Base-by-base conservation (phyloP, 2,797 vertebrate species). In the Myoxocephalus aenaeus region DNA sequence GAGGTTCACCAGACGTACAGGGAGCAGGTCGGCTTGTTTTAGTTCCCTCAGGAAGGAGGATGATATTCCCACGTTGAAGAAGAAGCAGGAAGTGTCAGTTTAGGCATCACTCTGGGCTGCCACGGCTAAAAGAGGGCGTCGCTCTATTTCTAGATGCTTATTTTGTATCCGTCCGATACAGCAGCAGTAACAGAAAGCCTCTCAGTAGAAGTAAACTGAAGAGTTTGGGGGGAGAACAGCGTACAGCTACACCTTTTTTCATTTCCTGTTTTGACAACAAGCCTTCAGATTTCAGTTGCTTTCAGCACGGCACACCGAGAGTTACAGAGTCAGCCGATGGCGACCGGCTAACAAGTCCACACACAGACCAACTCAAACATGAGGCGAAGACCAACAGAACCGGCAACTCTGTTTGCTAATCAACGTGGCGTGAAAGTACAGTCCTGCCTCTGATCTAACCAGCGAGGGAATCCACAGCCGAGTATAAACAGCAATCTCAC, bases 401-500 rank as follows among this genome's bases (percentile, higher is more conserved):
- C 70, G 58, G 20, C 46, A 65, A 29, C 38, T 70, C 7, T 64
- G 10, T 63, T n/a, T 70, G 22, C 65, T 13, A 6, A 59, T 29
- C 48, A 58, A 12, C 3, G 2, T 15, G 36, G 40, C 48, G 48
- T 63, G 11, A 22, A 9, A 64, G 53, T 32, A 27, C 4, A 65
- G 61, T 32, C 58, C 46, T 70, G 50, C 18, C 11, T 62, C 36
- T 81, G 65, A 78, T n/a, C n/a, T n/a, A n/a, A n/a, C n/a, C n/a
- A n/a, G n/a, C n/a, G n/a, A n/a, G n/a, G n/a, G n/a, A n/a, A n/a
- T n/a, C n/a, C n/a, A n/a, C n/a, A 80, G 74, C 51, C 2, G 14
- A 66, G 69, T 70, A 64, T 74, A 68, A 82, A 83, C 78, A 70
- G 81, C 50, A 68, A 74, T 59, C 73, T 70, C 25, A 13, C 22